Evolutionary conservation across 1,140 invertebrate genomes (phyloP).

Genomic region (Dreissena polymorpha): DNA sequence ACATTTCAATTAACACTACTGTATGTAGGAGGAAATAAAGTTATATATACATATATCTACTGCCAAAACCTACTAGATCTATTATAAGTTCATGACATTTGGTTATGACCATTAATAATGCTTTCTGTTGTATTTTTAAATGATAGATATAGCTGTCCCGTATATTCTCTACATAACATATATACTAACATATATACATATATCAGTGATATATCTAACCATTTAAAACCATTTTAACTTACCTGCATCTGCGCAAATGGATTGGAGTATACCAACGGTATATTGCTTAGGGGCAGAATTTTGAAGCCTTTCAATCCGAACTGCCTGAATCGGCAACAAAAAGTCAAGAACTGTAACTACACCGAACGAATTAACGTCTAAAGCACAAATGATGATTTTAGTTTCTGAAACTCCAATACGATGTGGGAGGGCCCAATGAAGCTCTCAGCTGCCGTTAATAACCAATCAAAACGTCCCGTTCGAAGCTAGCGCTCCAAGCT

Average conservation of each 20-base stretch:
- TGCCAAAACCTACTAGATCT: too few relatives aligned
- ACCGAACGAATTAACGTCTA: conserved; percentile 34
- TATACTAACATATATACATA: too few relatives aligned
- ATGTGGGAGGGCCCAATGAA: conserved; percentile 51
- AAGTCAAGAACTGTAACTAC: conserved; percentile 53
- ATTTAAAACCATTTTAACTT: conserved; percentile 18
- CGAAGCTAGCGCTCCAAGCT: conserved; percentile 38
- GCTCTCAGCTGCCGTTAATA: conserved; percentile 50
- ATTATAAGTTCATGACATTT: too few relatives aligned
- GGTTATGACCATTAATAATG: too few relatives aligned
- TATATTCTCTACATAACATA: too few relatives aligned
- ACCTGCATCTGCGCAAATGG: conserved; percentile 59
- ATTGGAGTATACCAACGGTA: conserved; percentile 55
- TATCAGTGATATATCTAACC: neutral
- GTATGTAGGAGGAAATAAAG: too few relatives aligned
- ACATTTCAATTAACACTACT: too few relatives aligned
- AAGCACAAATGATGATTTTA: conserved; percentile 52
- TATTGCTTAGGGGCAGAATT: conserved; percentile 55
- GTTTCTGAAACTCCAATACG: conserved; percentile 43
- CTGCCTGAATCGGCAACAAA: conserved; percentile 54
- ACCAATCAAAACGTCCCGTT: conserved; percentile 58
- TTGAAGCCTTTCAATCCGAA: conserved; percentile 47
- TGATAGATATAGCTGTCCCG: too few relatives aligned
- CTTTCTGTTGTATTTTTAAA: too few relatives aligned
- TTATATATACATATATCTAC: too few relatives aligned